These are phyloP conservation scores for Centroberyx gerrardi DNA, from an alignment of 2,797 vertebrate genomes.

Conservation along the genomic window DNA sequence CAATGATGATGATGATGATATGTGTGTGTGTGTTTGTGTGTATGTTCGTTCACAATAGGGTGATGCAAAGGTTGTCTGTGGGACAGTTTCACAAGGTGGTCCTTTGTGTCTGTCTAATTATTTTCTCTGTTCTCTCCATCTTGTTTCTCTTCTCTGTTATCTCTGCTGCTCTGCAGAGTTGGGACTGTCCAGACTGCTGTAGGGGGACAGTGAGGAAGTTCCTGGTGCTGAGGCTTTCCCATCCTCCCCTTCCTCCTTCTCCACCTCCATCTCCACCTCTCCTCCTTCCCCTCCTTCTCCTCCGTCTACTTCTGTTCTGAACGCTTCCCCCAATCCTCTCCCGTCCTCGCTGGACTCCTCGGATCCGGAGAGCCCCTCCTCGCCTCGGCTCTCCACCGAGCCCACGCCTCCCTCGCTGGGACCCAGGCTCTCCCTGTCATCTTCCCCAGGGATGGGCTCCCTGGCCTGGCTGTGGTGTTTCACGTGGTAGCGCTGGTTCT, in stretches of 20 bases:
- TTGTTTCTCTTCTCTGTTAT: constrained; percentile 60
- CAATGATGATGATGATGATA: neutral
- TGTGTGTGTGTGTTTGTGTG: neutral
- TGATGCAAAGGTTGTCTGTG: neutral
- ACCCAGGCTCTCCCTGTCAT: constrained; percentile 52
- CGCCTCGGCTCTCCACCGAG: constrained; percentile 75
- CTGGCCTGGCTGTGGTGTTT: constrained; percentile 95
- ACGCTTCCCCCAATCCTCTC: constrained; percentile 86
- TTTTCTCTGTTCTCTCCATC: constrained; percentile 2
- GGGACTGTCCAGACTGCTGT: constrained; percentile 73
- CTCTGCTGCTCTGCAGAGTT: constrained; percentile 74
- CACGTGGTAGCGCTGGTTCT: constrained; percentile 98
- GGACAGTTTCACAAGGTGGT: constrained; percentile 45
- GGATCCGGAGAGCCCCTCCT: constrained; percentile 88
- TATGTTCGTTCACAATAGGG: constrained; percentile 38
- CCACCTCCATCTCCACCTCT: constrained; percentile 58
- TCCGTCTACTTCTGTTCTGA: constrained; percentile 44
- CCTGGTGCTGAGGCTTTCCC: constrained; percentile 55
- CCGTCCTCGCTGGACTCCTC: constrained; percentile 92
- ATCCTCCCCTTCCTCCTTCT: constrained; percentile 61
- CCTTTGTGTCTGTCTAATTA: neutral
- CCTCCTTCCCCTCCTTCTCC: constrained; percentile 11
- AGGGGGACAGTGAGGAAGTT: constrained; percentile 66
- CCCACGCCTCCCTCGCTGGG: constrained; percentile 46
- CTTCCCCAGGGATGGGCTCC: constrained; percentile 78